Base-by-base conservation (phyloP, 1,140 invertebrate genomes). In the Lordiphosa clarofinis region DNA sequence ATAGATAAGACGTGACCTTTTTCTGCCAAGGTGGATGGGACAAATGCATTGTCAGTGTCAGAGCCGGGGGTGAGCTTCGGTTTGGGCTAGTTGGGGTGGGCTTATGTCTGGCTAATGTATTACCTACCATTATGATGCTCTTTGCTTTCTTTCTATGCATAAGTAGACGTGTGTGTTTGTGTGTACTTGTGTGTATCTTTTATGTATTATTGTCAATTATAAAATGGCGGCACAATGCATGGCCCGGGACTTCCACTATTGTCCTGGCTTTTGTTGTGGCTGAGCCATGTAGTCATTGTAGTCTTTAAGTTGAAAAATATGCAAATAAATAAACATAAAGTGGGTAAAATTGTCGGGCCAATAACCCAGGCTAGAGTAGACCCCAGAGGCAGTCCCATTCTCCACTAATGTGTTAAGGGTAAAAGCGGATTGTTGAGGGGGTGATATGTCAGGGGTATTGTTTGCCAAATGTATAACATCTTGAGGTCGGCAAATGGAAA, bases 281-380 rank as follows among this genome's bases (percentile, higher is more conserved):
- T 46, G 21, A 21, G 28, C 65, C 62, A 60, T 59, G 28, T 55
- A 28, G 39, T 59, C 72, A 75, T 82, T 72, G 72, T 82, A 78
- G 76, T 82, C 76, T 82, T 82, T 82, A 82, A 82, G 76, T 82
- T 84, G 72, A 59, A 76, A 82, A 82, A 82, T 82, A 82, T 82
- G 76, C 76, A 82, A 82, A 82, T 82, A 82, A 82, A 82, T 72
- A 75, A 76, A 60, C 63, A 82, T 82, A 82, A 82, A 82, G 76
- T 82, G 82, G 76, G 76, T 82, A 82, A 82, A 82, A 82, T 82
- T 82, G 76, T 82, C 76, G 82, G 76, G 76, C 76, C 76, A 81
- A 81, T 73, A 81, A 81, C 76, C 76, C 76, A 62, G 61, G 71
- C 31, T 50, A 33, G 53, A 53, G 56, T 82, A 82, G 76, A 56